These are phyloP conservation scores for Gulo gulo DNA, from an alignment of 2,113 vertebrate genomes.

Conservation along the genomic window DNA sequence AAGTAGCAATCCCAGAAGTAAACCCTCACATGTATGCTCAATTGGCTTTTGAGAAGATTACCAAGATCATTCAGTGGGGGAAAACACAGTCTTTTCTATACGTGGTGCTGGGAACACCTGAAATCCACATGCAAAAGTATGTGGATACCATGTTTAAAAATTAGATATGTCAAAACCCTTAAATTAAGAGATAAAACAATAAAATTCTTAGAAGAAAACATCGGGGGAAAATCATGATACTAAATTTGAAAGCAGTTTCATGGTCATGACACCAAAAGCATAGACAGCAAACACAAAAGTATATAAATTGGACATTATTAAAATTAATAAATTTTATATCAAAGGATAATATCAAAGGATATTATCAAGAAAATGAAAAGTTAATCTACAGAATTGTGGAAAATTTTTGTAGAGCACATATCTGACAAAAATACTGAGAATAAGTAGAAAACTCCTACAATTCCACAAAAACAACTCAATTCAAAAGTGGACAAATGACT, in stretches of 20 bases:
- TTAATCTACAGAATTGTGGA: background rate
- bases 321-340: background rate
- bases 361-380: background rate
- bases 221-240: background rate
- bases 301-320: background rate
- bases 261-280: background rate
- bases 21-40: background rate
- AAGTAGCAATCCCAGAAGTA: background rate
- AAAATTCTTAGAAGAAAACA: background rate
- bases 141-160: background rate
- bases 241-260: background rate
- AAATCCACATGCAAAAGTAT: background rate
- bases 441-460: background rate
- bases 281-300: background rate
- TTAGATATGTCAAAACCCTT: background rate
- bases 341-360: background rate
- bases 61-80: background rate
- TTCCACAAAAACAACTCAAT: background rate
- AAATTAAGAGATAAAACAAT: background rate
- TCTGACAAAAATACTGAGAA: background rate
- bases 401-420: background rate
- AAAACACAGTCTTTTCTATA: background rate
- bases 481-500: background rate
- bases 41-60: background rate
- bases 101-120: background rate